These are phyloP conservation scores for Dryococelus australis DNA, from an alignment of 2,888 invertebrate species.

Conservation along the genomic window DNA sequence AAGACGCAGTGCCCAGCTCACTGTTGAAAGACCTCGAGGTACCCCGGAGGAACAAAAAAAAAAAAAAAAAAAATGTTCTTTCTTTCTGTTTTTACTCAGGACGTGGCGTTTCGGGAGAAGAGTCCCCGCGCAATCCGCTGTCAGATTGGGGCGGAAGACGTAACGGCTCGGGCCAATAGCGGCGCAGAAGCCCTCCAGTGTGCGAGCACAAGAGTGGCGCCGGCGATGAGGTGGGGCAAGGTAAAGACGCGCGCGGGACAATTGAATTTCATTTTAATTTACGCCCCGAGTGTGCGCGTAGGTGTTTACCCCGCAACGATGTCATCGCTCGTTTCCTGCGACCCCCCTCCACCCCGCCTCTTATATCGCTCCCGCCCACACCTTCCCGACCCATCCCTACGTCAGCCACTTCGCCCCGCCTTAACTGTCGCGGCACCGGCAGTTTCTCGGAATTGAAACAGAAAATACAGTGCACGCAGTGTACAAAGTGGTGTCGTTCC, in stretches of 20 bases:
- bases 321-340: constrained; percentile 2
- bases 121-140: not conserved
- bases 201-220: not conserved
- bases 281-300: constrained; percentile 18
- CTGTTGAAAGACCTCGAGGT: too few relatives aligned
- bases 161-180: not conserved
- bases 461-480: constrained; percentile 24
- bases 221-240: not conserved
- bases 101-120: not conserved
- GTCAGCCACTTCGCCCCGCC: not conserved
- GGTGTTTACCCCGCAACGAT: constrained; percentile 13
- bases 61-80: too few relatives aligned
- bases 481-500: constrained; percentile 11
- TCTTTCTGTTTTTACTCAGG: too few relatives aligned
- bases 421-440: constrained; percentile 3
- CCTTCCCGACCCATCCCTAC: too few relatives aligned
- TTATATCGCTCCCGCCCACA: too few relatives aligned
- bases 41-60: too few relatives aligned
- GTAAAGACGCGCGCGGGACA: not conserved
- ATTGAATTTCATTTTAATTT: constrained; percentile 25
- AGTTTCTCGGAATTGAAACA: constrained; percentile 38
- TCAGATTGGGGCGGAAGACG: not conserved
- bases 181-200: not conserved
- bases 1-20: too few relatives aligned
- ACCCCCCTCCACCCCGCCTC: not conserved